phyloP scores from a whole-genome alignment of 2,888 invertebrate species.

The Lycophotia porphyrea region DNA sequence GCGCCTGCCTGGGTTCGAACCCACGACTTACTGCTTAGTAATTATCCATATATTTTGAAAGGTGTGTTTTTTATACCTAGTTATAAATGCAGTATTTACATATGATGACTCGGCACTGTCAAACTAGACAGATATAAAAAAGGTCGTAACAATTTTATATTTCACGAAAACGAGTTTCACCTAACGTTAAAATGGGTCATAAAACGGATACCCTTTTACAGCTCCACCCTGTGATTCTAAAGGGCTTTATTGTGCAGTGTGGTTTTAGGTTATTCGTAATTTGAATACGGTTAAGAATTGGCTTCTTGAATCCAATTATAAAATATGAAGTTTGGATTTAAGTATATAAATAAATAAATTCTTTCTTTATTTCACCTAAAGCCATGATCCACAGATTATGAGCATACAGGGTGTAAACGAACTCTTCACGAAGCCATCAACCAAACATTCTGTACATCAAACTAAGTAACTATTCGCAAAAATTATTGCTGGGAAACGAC shows the following conservation, averaged over 20 bases:
- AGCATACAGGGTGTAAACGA: no score
- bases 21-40: no score
- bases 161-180: conserved; percentile 23
- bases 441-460: no score
- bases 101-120: conserved; percentile 1
- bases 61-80: background rate
- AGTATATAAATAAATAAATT: no score
- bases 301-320: background rate
- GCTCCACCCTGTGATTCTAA: conserved; percentile 1
- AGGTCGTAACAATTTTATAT: conserved; percentile 36
- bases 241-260: background rate
- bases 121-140: conserved; percentile 13
- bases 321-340: background rate
- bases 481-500: no score
- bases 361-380: no score
- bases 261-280: background rate
- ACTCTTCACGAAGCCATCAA: no score
- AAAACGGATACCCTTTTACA: conserved; percentile 22
- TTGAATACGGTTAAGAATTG: background rate
- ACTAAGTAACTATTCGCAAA: no score
- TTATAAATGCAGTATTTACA: conserved; percentile 10
- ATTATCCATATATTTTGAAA: background rate
- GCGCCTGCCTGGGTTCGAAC: no score
- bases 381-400: no score
- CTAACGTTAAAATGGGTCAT: conserved; percentile 18